These are phyloP conservation scores for Phalacrocorax aristotelis DNA, from an alignment of 2,113 vertebrate species.

Conservation along the genomic window DNA sequence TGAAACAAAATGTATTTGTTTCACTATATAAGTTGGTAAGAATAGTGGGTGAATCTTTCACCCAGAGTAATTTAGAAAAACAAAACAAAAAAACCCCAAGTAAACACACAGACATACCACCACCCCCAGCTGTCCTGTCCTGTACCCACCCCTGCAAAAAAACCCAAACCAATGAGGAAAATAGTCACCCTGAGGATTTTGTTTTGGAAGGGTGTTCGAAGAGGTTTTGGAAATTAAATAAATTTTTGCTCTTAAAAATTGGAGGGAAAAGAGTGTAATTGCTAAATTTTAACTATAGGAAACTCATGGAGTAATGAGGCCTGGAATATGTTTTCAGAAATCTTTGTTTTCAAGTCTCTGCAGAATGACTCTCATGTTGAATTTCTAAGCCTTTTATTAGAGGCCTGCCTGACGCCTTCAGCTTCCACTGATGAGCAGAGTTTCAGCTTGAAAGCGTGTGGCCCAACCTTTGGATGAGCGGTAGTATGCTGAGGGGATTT, in stretches of 20 bases:
- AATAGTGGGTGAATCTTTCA: neutral
- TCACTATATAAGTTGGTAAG: neutral
- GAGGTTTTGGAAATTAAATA: neutral
- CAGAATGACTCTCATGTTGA: neutral
- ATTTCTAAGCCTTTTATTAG: neutral
- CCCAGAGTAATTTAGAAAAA: neutral
- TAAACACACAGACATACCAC: no score
- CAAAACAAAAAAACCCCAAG: neutral
- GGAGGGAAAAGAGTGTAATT: neutral
- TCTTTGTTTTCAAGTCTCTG: neutral
- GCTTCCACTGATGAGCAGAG: neutral
- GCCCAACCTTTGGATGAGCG: neutral
- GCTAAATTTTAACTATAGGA: neutral
- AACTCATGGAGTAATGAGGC: neutral
- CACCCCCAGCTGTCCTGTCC: neutral
- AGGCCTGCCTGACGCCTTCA: neutral
- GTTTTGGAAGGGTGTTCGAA: neutral
- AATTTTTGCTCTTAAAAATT: neutral
- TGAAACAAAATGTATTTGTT: neutral
- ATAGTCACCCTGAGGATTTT: neutral
- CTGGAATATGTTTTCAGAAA: neutral
- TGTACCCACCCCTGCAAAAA: neutral
- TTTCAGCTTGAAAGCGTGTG: neutral
- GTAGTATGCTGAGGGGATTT: neutral
- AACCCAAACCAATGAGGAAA: neutral